Evolutionary conservation across 2,888 invertebrate genomes (phyloP), one percentile per base, ranked within the genome.

Genomic region (Hetaerina titia): DNA sequence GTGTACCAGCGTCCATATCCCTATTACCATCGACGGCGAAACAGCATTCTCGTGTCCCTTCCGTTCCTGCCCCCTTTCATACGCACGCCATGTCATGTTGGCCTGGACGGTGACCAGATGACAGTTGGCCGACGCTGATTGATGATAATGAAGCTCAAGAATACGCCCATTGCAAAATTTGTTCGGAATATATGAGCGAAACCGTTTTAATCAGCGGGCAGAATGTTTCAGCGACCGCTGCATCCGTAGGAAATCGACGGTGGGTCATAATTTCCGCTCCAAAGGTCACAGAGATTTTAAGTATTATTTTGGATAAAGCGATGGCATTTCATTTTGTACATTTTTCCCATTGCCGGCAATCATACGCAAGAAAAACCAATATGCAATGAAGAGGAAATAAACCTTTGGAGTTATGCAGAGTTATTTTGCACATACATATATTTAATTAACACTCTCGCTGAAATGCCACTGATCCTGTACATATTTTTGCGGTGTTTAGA

Each of bases 61-160:
- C 57, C 89, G 13, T 25, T 5, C 25, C 15, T 31, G 4, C 9
- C 56, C 74, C 45, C 25, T 22, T 69, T 90, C 31, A 31, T 56
- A 64, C 64, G 64, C 25, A 45, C 13, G 74, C 25, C 13, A 22
- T 13, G 81, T 81, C 81, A 81, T 31, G 81, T 81, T 81, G 25
- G 31, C 81, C 81, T 81, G 56, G 90, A 69, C 92, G 56, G 56
- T 74, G 92, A 74, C 74, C 69, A n/a, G 69, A 22, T 74, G 92
- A 92, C 57, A 74, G 69, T 69, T 13, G 74, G 81, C 1, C 81
- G 81, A 56, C 45, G 74, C n/a, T 74, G 92, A 92, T 92, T 92
- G 92, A 92, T 92, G 92, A 74, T 74, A 69, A 69, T 31, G 81
- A 11, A 7, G 31, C 25, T 17, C 22, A 56, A n/a, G n/a, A 92